These are phyloP conservation scores for Tamandua tetradactyla DNA, from an alignment of 2,797 vertebrate species.

Conservation along the genomic window DNA sequence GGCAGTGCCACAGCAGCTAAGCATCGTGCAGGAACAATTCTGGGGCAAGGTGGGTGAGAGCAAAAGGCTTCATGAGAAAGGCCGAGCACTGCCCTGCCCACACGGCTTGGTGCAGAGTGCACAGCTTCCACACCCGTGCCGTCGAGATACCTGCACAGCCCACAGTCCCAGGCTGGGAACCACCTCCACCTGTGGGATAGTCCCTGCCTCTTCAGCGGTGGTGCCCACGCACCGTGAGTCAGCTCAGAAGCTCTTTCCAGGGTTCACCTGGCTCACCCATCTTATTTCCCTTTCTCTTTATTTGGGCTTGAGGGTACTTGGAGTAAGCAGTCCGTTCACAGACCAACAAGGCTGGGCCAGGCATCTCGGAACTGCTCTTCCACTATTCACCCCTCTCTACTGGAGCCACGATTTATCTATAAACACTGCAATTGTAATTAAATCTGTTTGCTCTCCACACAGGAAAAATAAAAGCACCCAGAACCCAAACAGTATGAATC, in stretches of 20 bases:
- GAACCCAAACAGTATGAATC: neutral
- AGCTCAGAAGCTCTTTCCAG: neutral
- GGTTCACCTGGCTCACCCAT: neutral
- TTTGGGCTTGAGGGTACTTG: constrained; percentile 33
- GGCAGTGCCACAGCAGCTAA: neutral
- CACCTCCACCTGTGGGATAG: neutral
- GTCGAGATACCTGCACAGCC: neutral
- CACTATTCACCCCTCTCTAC: constrained; percentile 65
- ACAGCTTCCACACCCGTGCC: neutral
- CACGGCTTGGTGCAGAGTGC: neutral
- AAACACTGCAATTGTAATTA: constrained; percentile 69
- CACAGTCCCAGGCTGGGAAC: neutral
- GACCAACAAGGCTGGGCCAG: constrained; percentile 64
- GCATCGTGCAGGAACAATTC: neutral
- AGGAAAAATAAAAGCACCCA: constrained; percentile 44
- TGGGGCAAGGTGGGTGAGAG: neutral
- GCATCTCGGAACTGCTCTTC: constrained; percentile 43
- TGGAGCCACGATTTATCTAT: constrained; percentile 74
- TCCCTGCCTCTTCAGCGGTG: neutral
- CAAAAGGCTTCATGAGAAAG: neutral
- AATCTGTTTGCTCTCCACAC: constrained; percentile 57
- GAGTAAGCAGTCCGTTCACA: constrained; percentile 66
- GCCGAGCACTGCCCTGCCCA: rapidly evolving
- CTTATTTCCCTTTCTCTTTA: constrained; percentile 44
- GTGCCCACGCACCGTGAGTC: no score